These are phyloP conservation scores for Nibea albiflora DNA, from an alignment of 2,113 vertebrate genomes.

Conservation along the genomic window DNA sequence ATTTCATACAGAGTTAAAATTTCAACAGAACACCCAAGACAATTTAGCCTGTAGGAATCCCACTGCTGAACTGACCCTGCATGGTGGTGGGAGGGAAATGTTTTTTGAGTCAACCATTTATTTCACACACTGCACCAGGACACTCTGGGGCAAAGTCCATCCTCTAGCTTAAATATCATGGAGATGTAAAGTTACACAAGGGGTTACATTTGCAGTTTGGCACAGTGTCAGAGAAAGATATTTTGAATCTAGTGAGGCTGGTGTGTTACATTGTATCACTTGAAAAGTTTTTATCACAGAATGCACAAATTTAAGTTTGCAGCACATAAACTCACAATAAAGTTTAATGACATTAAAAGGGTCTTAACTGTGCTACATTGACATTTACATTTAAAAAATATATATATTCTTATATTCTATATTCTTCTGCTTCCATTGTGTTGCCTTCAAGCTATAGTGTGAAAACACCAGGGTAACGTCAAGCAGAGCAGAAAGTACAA, in stretches of 20 bases:
- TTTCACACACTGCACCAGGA: slow-evolving; percentile 41
- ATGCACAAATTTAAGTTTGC: not conserved
- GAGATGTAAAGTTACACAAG: slow-evolving; percentile 57
- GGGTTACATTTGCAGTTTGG: slow-evolving; percentile 11
- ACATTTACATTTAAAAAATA: too few species aligned
- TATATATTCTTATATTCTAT: not conserved
- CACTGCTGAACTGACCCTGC: slow-evolving; percentile 34
- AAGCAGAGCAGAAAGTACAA: not conserved
- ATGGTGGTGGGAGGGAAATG: slow-evolving; percentile 45
- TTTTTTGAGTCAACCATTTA: slow-evolving; percentile 59
- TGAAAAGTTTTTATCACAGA: not conserved
- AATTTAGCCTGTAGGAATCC: slow-evolving; percentile 24
- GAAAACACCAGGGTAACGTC: not conserved
- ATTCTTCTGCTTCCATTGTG: not conserved
- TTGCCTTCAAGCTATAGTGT: not conserved
- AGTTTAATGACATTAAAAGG: slow-evolving; percentile 1
- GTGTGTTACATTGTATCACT: not conserved
- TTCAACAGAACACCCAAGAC: not conserved
- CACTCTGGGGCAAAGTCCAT: slow-evolving; percentile 58
- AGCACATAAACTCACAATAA: not conserved
- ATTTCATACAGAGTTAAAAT: slow-evolving; percentile 28
- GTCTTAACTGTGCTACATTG: not conserved
- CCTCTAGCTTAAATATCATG: slow-evolving; percentile 57
- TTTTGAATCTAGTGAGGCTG: not conserved
- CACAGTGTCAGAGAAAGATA: slow-evolving; percentile 20